Base-by-base conservation (phyloP, 1,140 invertebrate genomes). In the Papilio polyxenes region DNA sequence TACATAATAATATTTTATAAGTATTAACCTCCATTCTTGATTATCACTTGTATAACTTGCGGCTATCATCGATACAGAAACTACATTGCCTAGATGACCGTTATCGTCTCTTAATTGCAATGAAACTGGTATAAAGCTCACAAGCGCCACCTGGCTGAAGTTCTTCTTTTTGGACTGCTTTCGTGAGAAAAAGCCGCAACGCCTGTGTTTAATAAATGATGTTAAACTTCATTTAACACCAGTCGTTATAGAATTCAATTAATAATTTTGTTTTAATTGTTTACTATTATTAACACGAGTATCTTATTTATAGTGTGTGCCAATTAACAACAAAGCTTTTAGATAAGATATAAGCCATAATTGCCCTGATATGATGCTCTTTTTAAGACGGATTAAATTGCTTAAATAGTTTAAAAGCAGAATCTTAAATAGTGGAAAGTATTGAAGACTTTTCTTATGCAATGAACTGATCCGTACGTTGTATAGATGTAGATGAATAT, bases 11-110 rank as follows among this genome's bases (percentile, higher is more conserved):
- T 31, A 31, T 31, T 31, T 31, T 31, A 31, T 31, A 31, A 31
- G 23, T 31, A 31, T 31, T 31, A 31, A 31, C 23, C 23, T 1
- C 23, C 23, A 31, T 31, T 31, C 23, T 31, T 31, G 2, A 31
- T 2, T 31, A 31, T 31, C 23, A 31, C 23, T 31, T 31, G 23
- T 31, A 31, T 31, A 31, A 31, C 44, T 44, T 20, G 23, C n/a
- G 10, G 72, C 75, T 86, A 86, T 85, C 83, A 85, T 83, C 75
- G 75, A 82, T 82, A 76, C 40, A 80, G 83, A 87, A 89, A 89
- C 87, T 83, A 89, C 87, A 89, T 88, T 86, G 83, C 81, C 85
- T 82, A 83, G 85, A 88, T 89, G 82, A 82, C 76, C 82, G 82
- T 84, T 87, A 86, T 87, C 83, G 82, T 82, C 83, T 81, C 83